phyloP scores from a whole-genome alignment of 2,888 invertebrate genomes.

The Mayetiola destructor region DNA sequence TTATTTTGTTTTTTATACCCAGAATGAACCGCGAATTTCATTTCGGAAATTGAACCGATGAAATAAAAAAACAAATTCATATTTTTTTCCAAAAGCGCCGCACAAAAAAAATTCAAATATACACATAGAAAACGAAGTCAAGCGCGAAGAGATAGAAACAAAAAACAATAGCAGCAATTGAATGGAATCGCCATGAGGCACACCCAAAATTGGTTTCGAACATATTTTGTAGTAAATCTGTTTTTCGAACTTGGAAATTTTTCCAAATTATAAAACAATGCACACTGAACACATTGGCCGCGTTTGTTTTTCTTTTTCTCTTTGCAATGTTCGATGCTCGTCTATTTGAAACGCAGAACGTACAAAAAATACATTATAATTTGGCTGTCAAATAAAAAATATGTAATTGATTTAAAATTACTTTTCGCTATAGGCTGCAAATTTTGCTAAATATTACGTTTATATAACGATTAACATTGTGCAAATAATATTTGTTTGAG shows the following conservation, averaged over 20 bases:
- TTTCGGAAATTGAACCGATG: too few species aligned
- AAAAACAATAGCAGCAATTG: background rate
- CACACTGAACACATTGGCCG: background rate
- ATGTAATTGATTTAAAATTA: conserved; percentile 4
- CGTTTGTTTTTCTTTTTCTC: too few species aligned
- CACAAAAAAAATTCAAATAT: background rate
- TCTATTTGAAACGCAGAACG: background rate
- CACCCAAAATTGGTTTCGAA: conserved; percentile 1
- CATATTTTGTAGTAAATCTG: too few species aligned
- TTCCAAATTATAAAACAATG: conserved; percentile 4
- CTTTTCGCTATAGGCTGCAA: conserved; percentile 1
- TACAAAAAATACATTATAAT: background rate
- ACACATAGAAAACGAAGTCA: background rate
- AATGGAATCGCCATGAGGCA: background rate
- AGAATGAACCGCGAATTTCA: too few species aligned
- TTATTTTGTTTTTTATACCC: background rate
- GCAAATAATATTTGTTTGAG: too few species aligned
- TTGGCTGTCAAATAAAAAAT: background rate
- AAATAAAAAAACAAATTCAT: too few species aligned
- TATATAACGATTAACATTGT: conserved; percentile 6
- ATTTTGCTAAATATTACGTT: background rate
- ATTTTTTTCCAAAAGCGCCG: background rate
- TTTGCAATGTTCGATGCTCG: background rate
- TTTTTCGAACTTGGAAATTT: too few species aligned
- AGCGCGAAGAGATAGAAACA: too few species aligned